Evolutionary conservation across 2,797 vertebrate species (phyloP).

Genomic region (Galaxias olidus): DNA sequence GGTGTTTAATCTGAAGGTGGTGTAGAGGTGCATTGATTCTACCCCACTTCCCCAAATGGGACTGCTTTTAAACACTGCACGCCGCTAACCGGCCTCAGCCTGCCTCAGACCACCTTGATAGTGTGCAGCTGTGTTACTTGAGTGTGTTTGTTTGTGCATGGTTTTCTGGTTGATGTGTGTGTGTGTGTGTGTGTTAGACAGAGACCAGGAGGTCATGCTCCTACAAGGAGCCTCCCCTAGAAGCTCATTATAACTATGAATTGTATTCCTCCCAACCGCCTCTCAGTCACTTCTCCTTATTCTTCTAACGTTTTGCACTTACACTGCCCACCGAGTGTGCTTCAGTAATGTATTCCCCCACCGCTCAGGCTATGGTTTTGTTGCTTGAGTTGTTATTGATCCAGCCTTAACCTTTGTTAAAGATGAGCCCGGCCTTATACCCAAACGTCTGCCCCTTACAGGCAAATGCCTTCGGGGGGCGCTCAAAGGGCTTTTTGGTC

Average conservation of each 20-base stretch:
- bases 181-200: not conserved
- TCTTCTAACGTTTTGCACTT: not conserved
- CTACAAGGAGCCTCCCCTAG: constrained; percentile 22
- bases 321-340: no score
- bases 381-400: constrained; percentile 51
- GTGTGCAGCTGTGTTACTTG: constrained; percentile 17
- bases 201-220: not conserved
- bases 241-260: constrained; percentile 19
- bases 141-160: not conserved
- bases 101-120: constrained; percentile 8
- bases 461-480: constrained; percentile 23
- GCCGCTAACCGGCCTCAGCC: constrained; percentile 1
- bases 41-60: constrained; percentile 43
- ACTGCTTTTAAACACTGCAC: constrained; percentile 51
- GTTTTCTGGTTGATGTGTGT: not conserved
- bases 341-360: constrained; percentile 7
- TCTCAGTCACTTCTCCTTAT: constrained; percentile 11
- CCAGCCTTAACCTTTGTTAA: constrained; percentile 37
- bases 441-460: constrained; percentile 48
- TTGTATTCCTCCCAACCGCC: no score
- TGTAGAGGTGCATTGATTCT: constrained; percentile 70
- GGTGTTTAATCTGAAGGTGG: constrained; percentile 72
- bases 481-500: constrained; percentile 32
- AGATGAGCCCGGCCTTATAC: constrained; percentile 50
- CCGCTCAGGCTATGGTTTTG: constrained; percentile 28